Percentiles rank a stretch among this genome's conserved stretches.
These are phyloP conservation scores for Araneus ventricosus DNA, from an alignment of 1,140 invertebrate genomes.

Conservation along the genomic window DNA sequence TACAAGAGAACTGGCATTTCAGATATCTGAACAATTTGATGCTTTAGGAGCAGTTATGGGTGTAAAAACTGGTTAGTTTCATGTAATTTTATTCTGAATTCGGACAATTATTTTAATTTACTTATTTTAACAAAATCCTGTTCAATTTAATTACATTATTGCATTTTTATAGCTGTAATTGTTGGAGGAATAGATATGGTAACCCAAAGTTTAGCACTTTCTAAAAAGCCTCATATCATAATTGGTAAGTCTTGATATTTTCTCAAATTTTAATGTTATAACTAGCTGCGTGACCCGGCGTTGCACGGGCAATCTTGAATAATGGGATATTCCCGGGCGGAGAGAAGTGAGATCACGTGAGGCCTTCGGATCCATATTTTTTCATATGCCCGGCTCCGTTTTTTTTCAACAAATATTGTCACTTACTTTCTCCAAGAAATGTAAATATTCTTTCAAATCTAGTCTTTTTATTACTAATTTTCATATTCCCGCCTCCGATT, in stretches of 20 bases:
- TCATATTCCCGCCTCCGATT: no score
- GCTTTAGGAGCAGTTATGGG: constrained; percentile 88
- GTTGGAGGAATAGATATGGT: constrained; percentile 99
- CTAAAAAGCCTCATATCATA: constrained; percentile 97
- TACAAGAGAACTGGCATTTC: constrained; percentile 95
- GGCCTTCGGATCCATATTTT: no score
- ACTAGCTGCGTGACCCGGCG: no score
- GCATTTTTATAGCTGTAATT: constrained; percentile 86
- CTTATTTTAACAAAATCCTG: neutral
- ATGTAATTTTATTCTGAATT: neutral
- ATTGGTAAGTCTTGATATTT: constrained; percentile 82
- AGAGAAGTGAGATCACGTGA: no score
- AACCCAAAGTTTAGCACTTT: constrained; percentile 91
- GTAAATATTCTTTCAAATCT: no score
- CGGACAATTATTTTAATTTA: neutral
- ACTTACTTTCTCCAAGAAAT: no score
- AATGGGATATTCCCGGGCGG: no score
- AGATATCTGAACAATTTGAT: constrained; percentile 84
- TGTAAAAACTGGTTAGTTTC: constrained; percentile 87
- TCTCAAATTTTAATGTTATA: constrained; percentile 31
- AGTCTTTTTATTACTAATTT: no score
- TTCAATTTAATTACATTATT: no score
- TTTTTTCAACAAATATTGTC: no score
- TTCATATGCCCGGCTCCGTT: no score
- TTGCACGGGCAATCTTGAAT: no score